Base-by-base conservation (phyloP, 2,888 invertebrate species). In the Eristalinus aeneus region DNA sequence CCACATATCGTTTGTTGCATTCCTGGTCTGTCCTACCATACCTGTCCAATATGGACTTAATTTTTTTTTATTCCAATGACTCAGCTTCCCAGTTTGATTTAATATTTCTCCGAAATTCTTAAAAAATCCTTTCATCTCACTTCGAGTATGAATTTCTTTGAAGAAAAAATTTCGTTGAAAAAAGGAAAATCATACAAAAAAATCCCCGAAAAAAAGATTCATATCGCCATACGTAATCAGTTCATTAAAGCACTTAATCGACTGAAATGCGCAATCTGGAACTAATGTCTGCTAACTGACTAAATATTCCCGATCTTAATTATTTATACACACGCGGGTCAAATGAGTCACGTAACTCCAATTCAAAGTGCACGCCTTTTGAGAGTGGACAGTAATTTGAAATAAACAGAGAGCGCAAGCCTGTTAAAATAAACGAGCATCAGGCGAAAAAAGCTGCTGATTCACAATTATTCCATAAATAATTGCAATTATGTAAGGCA, bases 401-500 rank as follows among this genome's bases (percentile, higher is more conserved):
- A 46, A 16, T 16, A 46, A 46, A 46, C 16, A 46, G 39, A 12
- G 12, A 4, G 12, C 39, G 12, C 39, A 6, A 39, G n/a, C 16
- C 6, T 39, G 39, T 39, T 16, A 16, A n/a, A 46, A 46, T 16
- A 16, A 46, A 16, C 16, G 8, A 8, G 46, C 16, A 46, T 16
- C 46, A 16, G 34, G 34, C 6, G 16, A 16, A 16, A 46, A n/a
- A 8, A 46, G 5, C 54, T 27, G 56, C 54, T 31, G 36, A 74
- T 39, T 56, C 64, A 64, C 9, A 54, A 27, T 27, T 11, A 64
- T 73, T 73, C 54, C 36, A 34, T 23, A 64, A 73, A 27, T 56
- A 16, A 39, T 56, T 64, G 27, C 1, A 36, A 23, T 74, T 74
- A 65, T 46, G 58, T 58, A 74, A 74, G 56, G 27, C 16, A n/a